phyloP scores from a whole-genome alignment of 1,140 invertebrate species.

The Drosophila micromelanica region DNA sequence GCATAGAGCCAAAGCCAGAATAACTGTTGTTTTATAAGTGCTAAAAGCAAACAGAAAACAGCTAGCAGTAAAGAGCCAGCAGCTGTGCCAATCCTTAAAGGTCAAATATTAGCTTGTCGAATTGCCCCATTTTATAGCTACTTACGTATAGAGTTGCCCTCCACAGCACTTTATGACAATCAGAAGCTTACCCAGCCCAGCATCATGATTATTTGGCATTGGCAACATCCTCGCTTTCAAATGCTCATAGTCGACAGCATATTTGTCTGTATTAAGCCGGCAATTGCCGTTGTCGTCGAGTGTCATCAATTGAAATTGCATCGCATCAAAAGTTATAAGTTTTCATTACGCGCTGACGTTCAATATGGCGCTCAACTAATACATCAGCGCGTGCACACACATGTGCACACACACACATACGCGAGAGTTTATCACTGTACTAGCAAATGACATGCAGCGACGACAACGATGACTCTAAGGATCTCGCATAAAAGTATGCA shows the following conservation, averaged over 20 bases:
- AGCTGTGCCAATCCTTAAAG: conserved; percentile 21
- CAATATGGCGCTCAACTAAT: conserved; percentile 56
- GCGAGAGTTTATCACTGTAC: conserved; percentile 73
- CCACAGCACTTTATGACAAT: conserved; percentile 19
- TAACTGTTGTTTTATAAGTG: conserved; percentile 30
- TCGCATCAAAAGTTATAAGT: conserved; percentile 75
- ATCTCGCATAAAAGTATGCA: conserved; percentile 65
- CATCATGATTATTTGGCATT: conserved; percentile 42
- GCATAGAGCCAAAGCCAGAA: conserved; percentile 53
- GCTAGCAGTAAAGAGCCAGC: background rate
- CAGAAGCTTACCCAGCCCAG: conserved; percentile 8
- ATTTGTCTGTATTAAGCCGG: conserved; percentile 53
- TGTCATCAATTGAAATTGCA: conserved; percentile 79
- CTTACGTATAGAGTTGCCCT: conserved; percentile 11
- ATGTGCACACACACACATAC: conserved; percentile 9
- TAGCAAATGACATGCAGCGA: conserved; percentile 76
- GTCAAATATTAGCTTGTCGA: conserved; percentile 15
- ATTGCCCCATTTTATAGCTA: conserved; percentile 1
- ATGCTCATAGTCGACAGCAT: conserved; percentile 1
- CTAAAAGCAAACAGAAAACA: background rate
- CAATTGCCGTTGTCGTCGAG: conserved; percentile 70
- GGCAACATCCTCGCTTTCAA: conserved; percentile 8
- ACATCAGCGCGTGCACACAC: conserved; percentile 45
- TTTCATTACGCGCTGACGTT: conserved; percentile 71
- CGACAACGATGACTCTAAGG: conserved; percentile 27